phyloP scores from a whole-genome alignment of 2,113 vertebrate species.

The Tragelaphus scriptus region DNA sequence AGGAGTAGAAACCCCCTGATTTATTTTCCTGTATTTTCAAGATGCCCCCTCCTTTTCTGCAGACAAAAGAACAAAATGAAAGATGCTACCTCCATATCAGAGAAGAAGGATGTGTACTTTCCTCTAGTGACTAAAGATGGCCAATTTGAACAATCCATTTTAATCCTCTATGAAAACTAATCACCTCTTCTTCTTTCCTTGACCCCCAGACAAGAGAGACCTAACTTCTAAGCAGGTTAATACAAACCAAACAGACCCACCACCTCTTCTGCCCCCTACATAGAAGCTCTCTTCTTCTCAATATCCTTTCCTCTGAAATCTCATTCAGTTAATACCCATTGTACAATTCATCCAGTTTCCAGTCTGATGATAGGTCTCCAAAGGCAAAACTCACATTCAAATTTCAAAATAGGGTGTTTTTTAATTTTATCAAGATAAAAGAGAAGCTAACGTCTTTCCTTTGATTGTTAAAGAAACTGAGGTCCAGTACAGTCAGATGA shows the following conservation, averaged over 20 bases:
- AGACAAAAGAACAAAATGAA: neutral
- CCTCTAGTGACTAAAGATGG: neutral
- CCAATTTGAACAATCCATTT: neutral
- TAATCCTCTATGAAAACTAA: neutral
- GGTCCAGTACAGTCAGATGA: neutral
- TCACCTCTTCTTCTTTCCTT: neutral
- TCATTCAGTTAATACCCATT: neutral
- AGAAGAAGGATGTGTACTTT: neutral
- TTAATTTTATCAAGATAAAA: neutral
- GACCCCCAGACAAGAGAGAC: neutral
- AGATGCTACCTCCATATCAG: neutral
- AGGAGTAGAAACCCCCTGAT: neutral
- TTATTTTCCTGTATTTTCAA: neutral
- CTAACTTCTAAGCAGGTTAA: neutral
- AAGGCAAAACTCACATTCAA: neutral
- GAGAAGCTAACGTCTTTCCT: neutral
- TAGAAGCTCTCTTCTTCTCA: neutral
- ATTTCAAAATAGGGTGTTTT: neutral
- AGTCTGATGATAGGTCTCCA: neutral
- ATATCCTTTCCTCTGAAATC: neutral
- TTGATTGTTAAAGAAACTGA: neutral
- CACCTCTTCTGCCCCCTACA: neutral
- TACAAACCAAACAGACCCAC: neutral
- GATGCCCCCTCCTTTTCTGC: neutral
- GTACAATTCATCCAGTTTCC: neutral